A percentile compares a stretch with the other conserved stretches of the same genome.
phyloP scores from a whole-genome alignment of 2,113 vertebrate genomes.

The Thalassarche chlororhynchos region DNA sequence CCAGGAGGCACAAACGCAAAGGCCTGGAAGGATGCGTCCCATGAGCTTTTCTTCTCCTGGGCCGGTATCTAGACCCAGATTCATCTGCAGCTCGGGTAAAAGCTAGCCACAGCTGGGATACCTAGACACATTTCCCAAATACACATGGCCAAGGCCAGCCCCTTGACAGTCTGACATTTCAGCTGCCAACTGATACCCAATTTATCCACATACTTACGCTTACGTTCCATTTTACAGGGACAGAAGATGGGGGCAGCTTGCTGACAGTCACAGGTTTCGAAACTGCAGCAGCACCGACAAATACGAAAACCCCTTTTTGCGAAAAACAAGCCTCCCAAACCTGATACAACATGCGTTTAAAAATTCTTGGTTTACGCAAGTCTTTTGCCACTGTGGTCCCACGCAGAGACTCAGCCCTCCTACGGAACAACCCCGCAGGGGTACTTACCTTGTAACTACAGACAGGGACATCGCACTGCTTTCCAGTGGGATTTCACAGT shows the following conservation, averaged over 20 bases:
- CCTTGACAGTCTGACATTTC: background rate
- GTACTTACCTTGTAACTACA: background rate
- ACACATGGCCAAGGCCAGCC: background rate
- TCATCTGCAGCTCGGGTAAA: background rate
- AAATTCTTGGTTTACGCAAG: too few relatives aligned
- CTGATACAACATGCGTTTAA: background rate
- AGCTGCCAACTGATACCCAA: accelerated
- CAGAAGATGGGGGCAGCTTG: background rate
- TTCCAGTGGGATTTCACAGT: background rate
- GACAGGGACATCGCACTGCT: background rate
- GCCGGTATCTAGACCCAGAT: background rate
- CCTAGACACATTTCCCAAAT: accelerated
- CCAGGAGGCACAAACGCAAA: background rate
- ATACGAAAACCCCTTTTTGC: accelerated
- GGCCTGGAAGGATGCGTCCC: background rate
- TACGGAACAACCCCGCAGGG: background rate
- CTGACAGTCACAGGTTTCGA: accelerated
- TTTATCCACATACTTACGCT: background rate
- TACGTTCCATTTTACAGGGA: background rate
- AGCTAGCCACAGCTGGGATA: background rate
- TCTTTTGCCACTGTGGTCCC: too few relatives aligned
- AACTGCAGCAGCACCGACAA: background rate
- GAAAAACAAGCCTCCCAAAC: background rate
- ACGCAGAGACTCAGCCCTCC: background rate
- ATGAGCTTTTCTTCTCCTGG: background rate